Evolutionary conservation across 2,888 invertebrate species (phyloP).

Genomic region (Cremastobaeus sp.): DNA sequence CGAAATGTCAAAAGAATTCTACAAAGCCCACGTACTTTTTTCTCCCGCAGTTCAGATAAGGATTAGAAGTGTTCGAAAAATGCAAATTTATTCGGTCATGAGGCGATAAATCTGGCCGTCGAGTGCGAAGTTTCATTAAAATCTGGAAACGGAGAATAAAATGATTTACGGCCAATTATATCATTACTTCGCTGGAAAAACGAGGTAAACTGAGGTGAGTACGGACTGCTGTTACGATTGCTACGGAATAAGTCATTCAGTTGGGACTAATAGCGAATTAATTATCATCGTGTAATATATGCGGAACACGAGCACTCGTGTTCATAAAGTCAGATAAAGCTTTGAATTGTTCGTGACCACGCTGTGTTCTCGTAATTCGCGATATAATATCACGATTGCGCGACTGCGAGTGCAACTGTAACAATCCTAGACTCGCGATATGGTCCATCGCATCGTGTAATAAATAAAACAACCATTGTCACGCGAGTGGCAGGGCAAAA

Average conservation of each 20-base stretch:
- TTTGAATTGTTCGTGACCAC: slow-evolving; percentile 75
- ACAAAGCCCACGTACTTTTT: no score
- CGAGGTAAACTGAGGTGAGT: slow-evolving; percentile 34
- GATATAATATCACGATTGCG: slow-evolving; percentile 58
- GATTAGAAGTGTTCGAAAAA: no score
- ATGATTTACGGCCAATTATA: slow-evolving; percentile 52
- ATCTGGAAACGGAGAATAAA: slow-evolving; percentile 29
- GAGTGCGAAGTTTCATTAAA: slow-evolving; percentile 41
- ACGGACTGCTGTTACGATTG: slow-evolving; percentile 47
- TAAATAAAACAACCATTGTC: slow-evolving; percentile 54
- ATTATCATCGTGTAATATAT: slow-evolving; percentile 73
- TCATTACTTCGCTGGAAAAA: slow-evolving; percentile 36
- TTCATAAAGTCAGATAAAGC: slow-evolving; percentile 70
- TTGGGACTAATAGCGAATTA: slow-evolving; percentile 73
- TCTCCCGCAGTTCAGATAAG: no score
- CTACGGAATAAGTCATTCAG: slow-evolving; percentile 56
- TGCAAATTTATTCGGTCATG: slow-evolving; percentile 18
- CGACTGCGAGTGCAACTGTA: slow-evolving; percentile 43
- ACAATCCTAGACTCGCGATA: slow-evolving; percentile 57
- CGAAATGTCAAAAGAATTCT: no score
- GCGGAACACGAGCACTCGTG: slow-evolving; percentile 68
- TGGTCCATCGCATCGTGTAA: slow-evolving; percentile 63
- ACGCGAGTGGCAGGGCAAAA: slow-evolving; percentile 25
- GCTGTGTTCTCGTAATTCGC: slow-evolving; percentile 65
- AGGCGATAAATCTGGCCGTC: slow-evolving; percentile 13